Conservation (phyloP, 1,140 invertebrate species). For the Dendrolimus punctatus region DNA sequence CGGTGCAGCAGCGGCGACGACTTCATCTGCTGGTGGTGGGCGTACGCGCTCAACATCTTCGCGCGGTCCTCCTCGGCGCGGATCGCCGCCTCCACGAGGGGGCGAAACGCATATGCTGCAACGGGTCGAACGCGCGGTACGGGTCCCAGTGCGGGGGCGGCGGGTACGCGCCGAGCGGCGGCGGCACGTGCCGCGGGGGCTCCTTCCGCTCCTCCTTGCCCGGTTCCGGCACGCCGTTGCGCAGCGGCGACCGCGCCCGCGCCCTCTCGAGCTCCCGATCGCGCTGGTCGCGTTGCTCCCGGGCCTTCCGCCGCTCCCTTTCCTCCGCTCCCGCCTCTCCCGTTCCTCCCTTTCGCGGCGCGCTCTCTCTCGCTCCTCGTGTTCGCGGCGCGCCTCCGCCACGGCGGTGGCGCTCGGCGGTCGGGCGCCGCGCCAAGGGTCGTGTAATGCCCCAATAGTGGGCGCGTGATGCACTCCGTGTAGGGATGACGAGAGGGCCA, state of each 20-base stretch:
- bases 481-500: conserved; percentile 62
- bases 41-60: conserved; percentile 80
- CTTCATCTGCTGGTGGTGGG: conserved; percentile 69
- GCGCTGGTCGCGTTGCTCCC: conserved; percentile 34
- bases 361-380: conserved; percentile 76
- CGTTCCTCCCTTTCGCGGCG: conserved; percentile 80
- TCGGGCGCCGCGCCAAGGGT: conserved; percentile 72
- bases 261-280: conserved; percentile 66
- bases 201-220: conserved; percentile 69
- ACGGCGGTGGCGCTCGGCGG: conserved; percentile 66
- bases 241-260: conserved; percentile 79
- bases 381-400: conserved; percentile 71
- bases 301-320: conserved; percentile 62
- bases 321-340: conserved; percentile 79
- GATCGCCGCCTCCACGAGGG: conserved; percentile 81
- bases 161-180: conserved; percentile 73
- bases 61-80: conserved; percentile 82
- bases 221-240: conserved; percentile 74
- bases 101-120: conserved; percentile 80
- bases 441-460: conserved; percentile 45
- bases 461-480: conserved; percentile 52
- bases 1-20: conserved; percentile 56
- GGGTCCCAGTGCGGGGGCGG: conserved; percentile 77
- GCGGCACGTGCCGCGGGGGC: conserved; percentile 69
- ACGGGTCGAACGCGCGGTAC: conserved; percentile 76